Conservation (phyloP, 2,797 vertebrate genomes). For the Protonibea diacanthus region DNA sequence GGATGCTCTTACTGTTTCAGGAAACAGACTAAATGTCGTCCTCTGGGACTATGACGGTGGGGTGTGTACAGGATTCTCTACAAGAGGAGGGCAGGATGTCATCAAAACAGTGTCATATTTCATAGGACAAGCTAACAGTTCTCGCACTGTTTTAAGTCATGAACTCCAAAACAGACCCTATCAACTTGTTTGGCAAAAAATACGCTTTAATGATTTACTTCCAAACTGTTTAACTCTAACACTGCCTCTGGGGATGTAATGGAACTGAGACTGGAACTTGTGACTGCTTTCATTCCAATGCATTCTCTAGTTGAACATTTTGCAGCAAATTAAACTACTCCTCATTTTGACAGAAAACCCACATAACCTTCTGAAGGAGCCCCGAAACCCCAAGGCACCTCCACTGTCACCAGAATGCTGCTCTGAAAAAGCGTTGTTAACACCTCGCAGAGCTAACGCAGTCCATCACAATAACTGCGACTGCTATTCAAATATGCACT, state of each 20-base stretch:
- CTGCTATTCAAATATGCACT: slow-evolving; percentile 69
- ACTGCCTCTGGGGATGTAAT: slow-evolving; percentile 6
- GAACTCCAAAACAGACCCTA: slow-evolving; percentile 21
- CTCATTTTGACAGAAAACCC: slow-evolving; percentile 55
- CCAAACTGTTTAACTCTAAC: slow-evolving; percentile 19
- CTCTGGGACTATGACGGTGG: slow-evolving; percentile 29
- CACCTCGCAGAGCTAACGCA: slow-evolving; percentile 30
- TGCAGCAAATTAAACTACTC: slow-evolving; percentile 54
- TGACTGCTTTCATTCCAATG: slow-evolving; percentile 7
- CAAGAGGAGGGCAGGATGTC: slow-evolving; percentile 44
- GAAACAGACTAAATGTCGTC: slow-evolving; percentile 48
- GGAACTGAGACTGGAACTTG: slow-evolving; percentile 12
- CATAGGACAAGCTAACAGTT: neutral
- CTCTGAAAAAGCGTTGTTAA: slow-evolving; percentile 25
- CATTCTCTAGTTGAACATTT: slow-evolving; percentile 28
- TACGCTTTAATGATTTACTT: slow-evolving; percentile 26
- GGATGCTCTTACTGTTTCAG: slow-evolving; percentile 42
- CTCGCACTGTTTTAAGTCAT: slow-evolving; percentile 8
- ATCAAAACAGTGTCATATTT: slow-evolving; percentile 39
- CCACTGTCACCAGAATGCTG: neutral
- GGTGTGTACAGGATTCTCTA: slow-evolving; percentile 26
- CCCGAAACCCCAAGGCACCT: slow-evolving; percentile 3
- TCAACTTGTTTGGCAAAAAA: slow-evolving; percentile 28
- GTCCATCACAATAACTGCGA: slow-evolving; percentile 65
- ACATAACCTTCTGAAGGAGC: slow-evolving; percentile 24